Evolutionary conservation across 23 tunicate species (phyloP).

Genomic region (Oikopleura dioica): DNA sequence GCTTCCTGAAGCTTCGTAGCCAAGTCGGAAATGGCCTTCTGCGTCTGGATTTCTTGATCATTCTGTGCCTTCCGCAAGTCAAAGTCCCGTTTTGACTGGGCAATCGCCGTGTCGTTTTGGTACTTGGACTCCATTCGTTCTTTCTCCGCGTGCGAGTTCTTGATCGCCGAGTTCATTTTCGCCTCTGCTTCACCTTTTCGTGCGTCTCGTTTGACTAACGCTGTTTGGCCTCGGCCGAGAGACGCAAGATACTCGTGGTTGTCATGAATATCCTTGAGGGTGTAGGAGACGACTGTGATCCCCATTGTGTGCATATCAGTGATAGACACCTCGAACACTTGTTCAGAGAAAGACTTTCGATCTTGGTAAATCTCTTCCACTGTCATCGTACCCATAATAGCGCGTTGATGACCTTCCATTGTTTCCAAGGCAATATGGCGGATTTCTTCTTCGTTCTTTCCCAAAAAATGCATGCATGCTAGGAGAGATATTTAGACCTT

Average conservation of each 20-base stretch:
- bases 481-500: neutral
- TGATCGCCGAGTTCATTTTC: slow-evolving; percentile 60
- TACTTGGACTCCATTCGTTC: slow-evolving; percentile 44
- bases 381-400: slow-evolving; percentile 98
- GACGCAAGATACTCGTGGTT: slow-evolving; percentile 44
- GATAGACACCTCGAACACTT: slow-evolving; percentile 83
- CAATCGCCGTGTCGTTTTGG: slow-evolving; percentile 80
- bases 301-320: slow-evolving; percentile 86
- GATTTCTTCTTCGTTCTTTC: slow-evolving; percentile 44
- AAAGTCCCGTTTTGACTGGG: slow-evolving; percentile 67
- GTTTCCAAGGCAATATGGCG: slow-evolving; percentile 66
- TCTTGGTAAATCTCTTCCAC: slow-evolving; percentile 93
- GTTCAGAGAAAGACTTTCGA: slow-evolving; percentile 75
- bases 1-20: slow-evolving; percentile 89
- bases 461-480: slow-evolving; percentile 91
- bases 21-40: slow-evolving; percentile 70
- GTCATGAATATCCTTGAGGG: slow-evolving; percentile 75
- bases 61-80: slow-evolving; percentile 77
- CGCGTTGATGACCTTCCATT: slow-evolving; percentile 95
- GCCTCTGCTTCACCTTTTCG: slow-evolving; percentile 90
- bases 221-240: slow-evolving; percentile 64
- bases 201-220: slow-evolving; percentile 72
- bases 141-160: slow-evolving; percentile 76
- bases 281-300: slow-evolving; percentile 82
- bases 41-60: slow-evolving; percentile 42